Conservation (phyloP, 2,888 invertebrate species). For the Minunthozetes semirufus region DNA sequence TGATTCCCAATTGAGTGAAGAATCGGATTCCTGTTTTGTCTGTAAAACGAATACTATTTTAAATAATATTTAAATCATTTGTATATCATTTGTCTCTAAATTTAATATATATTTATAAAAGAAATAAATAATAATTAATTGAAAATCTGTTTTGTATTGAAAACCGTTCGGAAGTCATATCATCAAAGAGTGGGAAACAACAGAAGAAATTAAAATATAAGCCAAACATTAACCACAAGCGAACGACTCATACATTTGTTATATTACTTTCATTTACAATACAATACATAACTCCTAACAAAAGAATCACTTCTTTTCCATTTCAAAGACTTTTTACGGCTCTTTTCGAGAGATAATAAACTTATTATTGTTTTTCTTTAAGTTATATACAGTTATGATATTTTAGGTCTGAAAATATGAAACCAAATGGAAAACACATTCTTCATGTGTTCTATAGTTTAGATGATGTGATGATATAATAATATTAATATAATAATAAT, state of each 20-base stretch:
- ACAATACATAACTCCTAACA: slow-evolving; percentile 24
- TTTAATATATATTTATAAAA: neutral
- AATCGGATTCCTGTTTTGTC: neutral
- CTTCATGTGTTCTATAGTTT: neutral
- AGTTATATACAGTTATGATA: neutral
- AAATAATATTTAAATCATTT: slow-evolving; percentile 8
- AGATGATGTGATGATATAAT: neutral
- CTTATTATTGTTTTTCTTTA: neutral
- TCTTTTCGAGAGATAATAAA: neutral
- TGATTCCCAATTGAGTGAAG: neutral
- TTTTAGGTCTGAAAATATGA: neutral
- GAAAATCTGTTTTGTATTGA: neutral
- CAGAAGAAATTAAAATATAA: neutral
- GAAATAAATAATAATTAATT: neutral
- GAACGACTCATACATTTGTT: slow-evolving; percentile 6
- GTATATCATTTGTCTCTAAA: neutral
- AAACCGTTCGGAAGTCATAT: neutral
- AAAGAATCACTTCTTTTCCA: neutral
- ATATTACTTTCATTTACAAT: slow-evolving; percentile 19
- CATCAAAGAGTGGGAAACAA: slow-evolving; percentile 19
- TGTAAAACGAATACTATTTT: neutral
- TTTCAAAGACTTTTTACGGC: neutral
- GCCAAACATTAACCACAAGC: slow-evolving; percentile 29
- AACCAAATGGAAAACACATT: neutral
- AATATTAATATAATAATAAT: neutral